These are phyloP conservation scores for Tiliqua scincoides DNA, from an alignment of 2,113 vertebrate species.

Conservation along the genomic window DNA sequence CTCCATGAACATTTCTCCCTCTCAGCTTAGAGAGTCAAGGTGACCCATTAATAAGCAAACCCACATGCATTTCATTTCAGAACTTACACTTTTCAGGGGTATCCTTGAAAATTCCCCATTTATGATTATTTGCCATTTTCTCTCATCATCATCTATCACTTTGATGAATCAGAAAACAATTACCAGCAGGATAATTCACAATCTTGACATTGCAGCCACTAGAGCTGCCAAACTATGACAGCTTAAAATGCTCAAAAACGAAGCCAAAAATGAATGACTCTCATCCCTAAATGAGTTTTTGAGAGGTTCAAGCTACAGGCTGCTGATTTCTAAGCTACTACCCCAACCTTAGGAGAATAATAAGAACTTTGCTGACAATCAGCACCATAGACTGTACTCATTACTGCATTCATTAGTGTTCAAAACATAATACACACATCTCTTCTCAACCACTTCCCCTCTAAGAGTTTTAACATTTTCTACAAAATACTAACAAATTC, in stretches of 20 bases:
- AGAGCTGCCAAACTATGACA: slow-evolving; percentile 74
- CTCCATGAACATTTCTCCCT: slow-evolving; percentile 51
- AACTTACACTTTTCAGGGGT: slow-evolving; percentile 66
- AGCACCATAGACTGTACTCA: neutral
- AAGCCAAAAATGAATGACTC: slow-evolving; percentile 71
- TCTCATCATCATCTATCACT: slow-evolving; percentile 68
- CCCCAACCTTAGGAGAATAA: slow-evolving; percentile 31
- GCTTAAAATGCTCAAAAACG: slow-evolving; percentile 70
- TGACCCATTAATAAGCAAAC: slow-evolving; percentile 60
- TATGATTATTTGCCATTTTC: slow-evolving; percentile 73
- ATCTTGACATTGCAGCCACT: slow-evolving; percentile 72
- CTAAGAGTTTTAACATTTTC: slow-evolving; percentile 26
- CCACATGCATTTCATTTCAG: slow-evolving; percentile 16
- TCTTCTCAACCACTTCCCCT: rapidly evolving
- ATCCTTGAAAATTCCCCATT: slow-evolving; percentile 69
- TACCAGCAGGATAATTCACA: slow-evolving; percentile 74
- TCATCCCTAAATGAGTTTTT: slow-evolving; percentile 66
- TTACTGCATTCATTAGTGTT: neutral
- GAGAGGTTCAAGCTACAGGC: slow-evolving; percentile 58
- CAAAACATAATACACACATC: slow-evolving; percentile 16
- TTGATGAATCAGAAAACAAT: slow-evolving; percentile 76
- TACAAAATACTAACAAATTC: neutral
- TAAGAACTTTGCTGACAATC: neutral
- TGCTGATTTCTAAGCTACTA: slow-evolving; percentile 64
- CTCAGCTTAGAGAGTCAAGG: slow-evolving; percentile 56